These are phyloP conservation scores for Congeria kusceri DNA, from an alignment of 2,888 invertebrate species.

Conservation along the genomic window DNA sequence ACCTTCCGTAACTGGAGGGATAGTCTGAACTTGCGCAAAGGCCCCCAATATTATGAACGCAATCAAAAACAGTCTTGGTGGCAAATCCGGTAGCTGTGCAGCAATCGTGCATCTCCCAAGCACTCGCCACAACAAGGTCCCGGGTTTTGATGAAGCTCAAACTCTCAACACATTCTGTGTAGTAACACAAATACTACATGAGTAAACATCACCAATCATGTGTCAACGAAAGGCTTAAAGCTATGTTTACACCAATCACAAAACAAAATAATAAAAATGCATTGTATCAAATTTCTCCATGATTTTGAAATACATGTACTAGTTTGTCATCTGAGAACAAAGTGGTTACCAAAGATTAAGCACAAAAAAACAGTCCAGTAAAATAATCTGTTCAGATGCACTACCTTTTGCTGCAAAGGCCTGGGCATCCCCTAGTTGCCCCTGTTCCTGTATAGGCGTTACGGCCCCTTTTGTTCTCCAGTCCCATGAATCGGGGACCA, in stretches of 20 bases:
- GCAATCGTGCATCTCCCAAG: constrained; percentile 65
- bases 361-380: too few species aligned
- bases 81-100: constrained; percentile 40
- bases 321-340: too few species aligned
- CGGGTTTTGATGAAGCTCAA: constrained; percentile 59
- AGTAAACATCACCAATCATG: too few species aligned
- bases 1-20: constrained; percentile 35
- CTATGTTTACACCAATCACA: too few species aligned
- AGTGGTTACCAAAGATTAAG: too few species aligned
- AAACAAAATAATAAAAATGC: too few species aligned
- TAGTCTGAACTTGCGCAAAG: constrained; percentile 67
- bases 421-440: constrained; percentile 76
- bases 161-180: constrained; percentile 69
- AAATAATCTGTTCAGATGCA: too few species aligned
- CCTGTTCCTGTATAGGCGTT: constrained; percentile 73
- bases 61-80: constrained; percentile 53
- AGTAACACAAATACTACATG: too few species aligned
- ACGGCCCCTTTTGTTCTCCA: constrained; percentile 71
- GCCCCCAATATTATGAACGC: constrained; percentile 70
- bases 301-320: too few species aligned
- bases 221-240: too few species aligned
- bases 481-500: constrained; percentile 58
- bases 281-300: too few species aligned
- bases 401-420: constrained; percentile 14
- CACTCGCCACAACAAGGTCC: constrained; percentile 52